phyloP scores from a whole-genome alignment of 2,888 invertebrate genomes.

The Amphiduros pacificus region DNA sequence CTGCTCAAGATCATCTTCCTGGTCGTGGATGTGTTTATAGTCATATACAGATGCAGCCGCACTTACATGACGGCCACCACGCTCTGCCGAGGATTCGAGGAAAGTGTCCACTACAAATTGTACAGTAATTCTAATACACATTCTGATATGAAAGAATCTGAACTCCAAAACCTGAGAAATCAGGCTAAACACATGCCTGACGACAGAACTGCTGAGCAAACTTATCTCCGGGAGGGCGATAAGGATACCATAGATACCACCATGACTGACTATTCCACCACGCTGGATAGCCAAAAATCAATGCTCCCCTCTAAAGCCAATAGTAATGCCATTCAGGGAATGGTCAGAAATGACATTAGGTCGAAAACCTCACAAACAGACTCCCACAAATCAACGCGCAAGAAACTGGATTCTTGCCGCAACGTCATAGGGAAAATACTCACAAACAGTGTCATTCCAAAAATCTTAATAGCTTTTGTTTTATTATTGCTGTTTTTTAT shows the following conservation, averaged over 20 bases:
- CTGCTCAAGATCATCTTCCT: constrained; percentile 30
- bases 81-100: constrained; percentile 23
- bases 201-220: background rate
- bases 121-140: background rate
- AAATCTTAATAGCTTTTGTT: constrained; percentile 21
- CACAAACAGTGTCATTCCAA: constrained; percentile 20
- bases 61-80: constrained; percentile 26
- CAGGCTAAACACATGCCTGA: constrained; percentile 13
- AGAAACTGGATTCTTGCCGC: background rate
- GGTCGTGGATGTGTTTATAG: constrained; percentile 25
- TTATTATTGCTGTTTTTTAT: constrained; percentile 25
- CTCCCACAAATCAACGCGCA: no score
- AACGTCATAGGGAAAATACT: constrained; percentile 33
- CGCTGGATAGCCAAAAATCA: constrained; percentile 15
- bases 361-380: background rate
- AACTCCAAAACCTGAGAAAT: constrained; percentile 15
- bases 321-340: background rate
- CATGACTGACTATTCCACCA: constrained; percentile 11
- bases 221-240: background rate
- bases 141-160: constrained; percentile 6
- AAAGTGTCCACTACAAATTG: constrained; percentile 3
- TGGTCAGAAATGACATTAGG: background rate
- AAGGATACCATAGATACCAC: constrained; percentile 8
- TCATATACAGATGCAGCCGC: constrained; percentile 26
- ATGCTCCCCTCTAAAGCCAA: constrained; percentile 11